Base-by-base conservation (phyloP, 2,797 vertebrate genomes). In the Ctenochaetus hawaiiensis region DNA sequence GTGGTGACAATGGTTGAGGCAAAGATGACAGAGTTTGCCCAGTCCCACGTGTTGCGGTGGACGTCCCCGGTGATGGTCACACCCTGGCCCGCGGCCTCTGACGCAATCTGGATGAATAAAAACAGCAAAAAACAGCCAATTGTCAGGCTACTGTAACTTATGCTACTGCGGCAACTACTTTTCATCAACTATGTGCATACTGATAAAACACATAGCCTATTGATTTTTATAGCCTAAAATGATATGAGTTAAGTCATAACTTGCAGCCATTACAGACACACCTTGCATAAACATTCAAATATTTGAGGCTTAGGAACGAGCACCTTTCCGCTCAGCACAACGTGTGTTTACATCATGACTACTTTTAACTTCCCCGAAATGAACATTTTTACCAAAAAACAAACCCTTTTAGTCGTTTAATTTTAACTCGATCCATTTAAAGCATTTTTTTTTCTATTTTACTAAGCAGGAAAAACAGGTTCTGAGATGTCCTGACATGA, bases 1-100 rank as follows among this genome's bases (percentile, higher is more conserved):
- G 98, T 99, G 54, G 98, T 99, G 85, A 99, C 98, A 62, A 99
- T 97, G 0, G 97, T 97, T 76, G 97, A 96, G 72, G 98, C 96
- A 74, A 99, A 99, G 80, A 99, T 96, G 77, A 98, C 96, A 0
- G 97, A 97, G 1, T 98, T 99, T 0, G 89, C 91, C 98, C 98
- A 99, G 65, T 97, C 97, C 98, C 98, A 99, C 58, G 96, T 94
- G 87, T 96, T 96, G 75, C 95, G 96, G 9, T 95, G 92, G 13
- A 91, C 94, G 51, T 97, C 95, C 41, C 96, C 96, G 0, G 95
- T 97, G 87, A 99, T 96, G 78, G 96, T 93, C 87, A 99, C 96
- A 0, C 98, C 98, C 88, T 97, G 95, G 12, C 95, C 97, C 2
- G 96, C 96, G 71, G 98, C 97, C 23, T 95, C 83, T 13, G 97